These are phyloP conservation scores for Ataeniobius toweri DNA, from an alignment of 2,797 vertebrate species.

Conservation along the genomic window DNA sequence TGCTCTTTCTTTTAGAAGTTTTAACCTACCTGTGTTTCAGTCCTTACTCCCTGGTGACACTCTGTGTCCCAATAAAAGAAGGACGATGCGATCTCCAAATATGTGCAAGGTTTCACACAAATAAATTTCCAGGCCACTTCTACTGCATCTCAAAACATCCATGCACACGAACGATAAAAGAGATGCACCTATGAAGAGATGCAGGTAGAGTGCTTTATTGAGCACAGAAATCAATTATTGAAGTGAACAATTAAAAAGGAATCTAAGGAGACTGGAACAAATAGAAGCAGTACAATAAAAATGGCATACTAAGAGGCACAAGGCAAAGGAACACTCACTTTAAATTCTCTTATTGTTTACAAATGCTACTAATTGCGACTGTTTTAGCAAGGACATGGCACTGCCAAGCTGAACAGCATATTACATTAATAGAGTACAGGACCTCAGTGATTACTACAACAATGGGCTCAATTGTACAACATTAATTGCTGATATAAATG, in stretches of 20 bases:
- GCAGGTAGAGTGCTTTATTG: conserved; percentile 10
- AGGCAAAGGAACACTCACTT: conserved; percentile 52
- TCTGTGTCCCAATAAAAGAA: conserved; percentile 1
- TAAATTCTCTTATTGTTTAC: conserved; percentile 70
- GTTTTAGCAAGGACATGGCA: conserved; percentile 59
- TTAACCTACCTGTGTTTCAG: not conserved
- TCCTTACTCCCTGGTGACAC: not conserved
- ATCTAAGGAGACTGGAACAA: conserved; percentile 34
- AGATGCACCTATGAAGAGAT: conserved; percentile 23
- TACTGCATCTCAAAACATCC: conserved; percentile 1
- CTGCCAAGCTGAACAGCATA: conserved; percentile 64
- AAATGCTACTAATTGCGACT: conserved; percentile 71
- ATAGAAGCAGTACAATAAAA: conserved; percentile 14
- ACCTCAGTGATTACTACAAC: conserved; percentile 63
- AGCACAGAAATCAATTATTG: conserved; percentile 42
- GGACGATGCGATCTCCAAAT: not conserved
- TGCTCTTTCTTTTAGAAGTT: not conserved
- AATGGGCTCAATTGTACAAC: conserved; percentile 65
- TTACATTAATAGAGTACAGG: conserved; percentile 69
- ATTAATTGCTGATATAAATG: conserved; percentile 64
- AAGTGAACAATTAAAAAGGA: conserved; percentile 43
- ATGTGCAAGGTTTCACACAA: conserved; percentile 5
- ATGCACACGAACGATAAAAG: not conserved
- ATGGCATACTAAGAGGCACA: conserved; percentile 23
- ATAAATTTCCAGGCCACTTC: conserved; percentile 4